Conservation (phyloP, 2,888 invertebrate species). For the Acanthopleura granulata region DNA sequence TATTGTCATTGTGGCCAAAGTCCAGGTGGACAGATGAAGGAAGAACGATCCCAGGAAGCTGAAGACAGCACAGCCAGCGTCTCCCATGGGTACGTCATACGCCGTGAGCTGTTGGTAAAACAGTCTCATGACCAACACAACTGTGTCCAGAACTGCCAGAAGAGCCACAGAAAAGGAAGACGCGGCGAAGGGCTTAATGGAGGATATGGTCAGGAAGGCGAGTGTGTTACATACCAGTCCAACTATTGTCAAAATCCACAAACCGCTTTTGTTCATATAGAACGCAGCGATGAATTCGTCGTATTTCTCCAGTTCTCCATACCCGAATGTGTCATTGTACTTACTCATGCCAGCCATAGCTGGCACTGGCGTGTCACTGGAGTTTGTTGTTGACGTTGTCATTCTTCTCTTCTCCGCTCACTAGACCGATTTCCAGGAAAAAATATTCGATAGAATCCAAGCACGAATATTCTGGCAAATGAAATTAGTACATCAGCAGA, state of each 20-base stretch:
- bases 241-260: slow-evolving; percentile 17
- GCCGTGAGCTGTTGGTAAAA: background rate
- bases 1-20: slow-evolving; percentile 19
- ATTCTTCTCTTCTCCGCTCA: no score
- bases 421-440: no score
- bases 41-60: background rate
- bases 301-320: slow-evolving; percentile 9
- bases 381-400: no score
- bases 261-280: slow-evolving; percentile 2
- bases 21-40: slow-evolving; percentile 6
- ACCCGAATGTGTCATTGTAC: background rate
- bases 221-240: slow-evolving; percentile 10
- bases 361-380: no score
- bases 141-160: slow-evolving; percentile 13
- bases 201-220: background rate
- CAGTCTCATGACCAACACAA: slow-evolving; percentile 4
- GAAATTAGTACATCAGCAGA: no score
- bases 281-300: slow-evolving; percentile 5
- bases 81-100: background rate
- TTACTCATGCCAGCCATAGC: no score
- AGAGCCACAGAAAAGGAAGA: slow-evolving; percentile 14
- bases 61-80: slow-evolving; percentile 17
- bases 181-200: slow-evolving; percentile 1
- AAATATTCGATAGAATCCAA: no score
- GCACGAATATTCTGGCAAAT: no score